Percentiles rank a stretch among this genome's conserved stretches.
Evolutionary conservation across 2,797 vertebrate species (phyloP).

Genomic region (Smutsia gigantea): DNA sequence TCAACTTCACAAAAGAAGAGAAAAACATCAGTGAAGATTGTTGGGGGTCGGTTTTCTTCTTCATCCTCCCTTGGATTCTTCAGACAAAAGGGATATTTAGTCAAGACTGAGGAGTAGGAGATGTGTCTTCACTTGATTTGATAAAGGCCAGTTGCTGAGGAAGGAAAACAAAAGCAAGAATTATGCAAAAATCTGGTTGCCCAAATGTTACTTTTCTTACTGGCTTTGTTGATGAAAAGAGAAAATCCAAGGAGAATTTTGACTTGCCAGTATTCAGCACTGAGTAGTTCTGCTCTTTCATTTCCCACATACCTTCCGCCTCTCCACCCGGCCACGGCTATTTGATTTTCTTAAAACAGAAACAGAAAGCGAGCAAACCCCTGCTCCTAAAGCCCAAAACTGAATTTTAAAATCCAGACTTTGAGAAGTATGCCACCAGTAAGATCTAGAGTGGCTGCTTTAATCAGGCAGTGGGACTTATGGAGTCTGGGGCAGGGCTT

Average conservation of each 20-base stretch:
- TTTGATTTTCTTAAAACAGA: slow-evolving; percentile 27
- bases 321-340: not conserved
- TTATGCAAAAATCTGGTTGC: not conserved
- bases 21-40: not conserved
- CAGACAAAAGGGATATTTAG: not conserved
- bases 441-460: not conserved
- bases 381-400: not conserved
- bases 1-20: not conserved
- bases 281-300: not conserved
- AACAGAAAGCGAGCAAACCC: not conserved
- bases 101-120: not conserved
- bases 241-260: not conserved
- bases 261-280: not conserved
- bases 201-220: not conserved
- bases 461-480: not conserved
- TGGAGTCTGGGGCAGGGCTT: not conserved
- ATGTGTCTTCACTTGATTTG: not conserved
- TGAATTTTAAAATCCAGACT: not conserved
- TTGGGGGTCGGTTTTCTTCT: not conserved
- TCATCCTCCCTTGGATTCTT: not conserved
- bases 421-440: not conserved
- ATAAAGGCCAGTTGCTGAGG: not conserved
- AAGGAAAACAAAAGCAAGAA: not conserved
- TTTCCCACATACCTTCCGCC: not conserved
- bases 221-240: not conserved